Evolutionary conservation across 1,140 invertebrate species (phyloP).

Genomic region (Aphaenogaster ashmeadi): DNA sequence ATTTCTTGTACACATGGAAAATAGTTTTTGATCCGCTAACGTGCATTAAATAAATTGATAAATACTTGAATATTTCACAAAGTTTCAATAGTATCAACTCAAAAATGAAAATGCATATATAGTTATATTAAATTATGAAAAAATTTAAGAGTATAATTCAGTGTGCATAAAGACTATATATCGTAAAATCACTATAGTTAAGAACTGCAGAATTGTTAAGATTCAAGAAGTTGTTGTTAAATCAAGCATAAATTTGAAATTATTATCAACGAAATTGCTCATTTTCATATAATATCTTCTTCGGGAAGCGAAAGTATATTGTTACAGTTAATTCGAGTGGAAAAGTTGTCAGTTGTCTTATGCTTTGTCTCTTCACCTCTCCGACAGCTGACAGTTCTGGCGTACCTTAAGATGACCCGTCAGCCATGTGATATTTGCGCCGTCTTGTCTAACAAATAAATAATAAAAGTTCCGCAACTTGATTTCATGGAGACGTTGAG

Average conservation of each 20-base stretch:
- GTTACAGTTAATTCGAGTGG: constrained; percentile 35
- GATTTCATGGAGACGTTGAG: constrained; percentile 54
- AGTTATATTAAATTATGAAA: neutral
- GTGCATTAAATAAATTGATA: neutral
- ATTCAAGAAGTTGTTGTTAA: constrained; percentile 5
- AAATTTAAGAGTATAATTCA: neutral
- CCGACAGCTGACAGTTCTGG: constrained; percentile 39
- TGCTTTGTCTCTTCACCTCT: constrained; percentile 36
- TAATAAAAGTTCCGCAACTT: constrained; percentile 59
- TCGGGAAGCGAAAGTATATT: neutral
- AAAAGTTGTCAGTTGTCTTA: constrained; percentile 44
- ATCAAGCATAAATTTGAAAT: constrained; percentile 30
- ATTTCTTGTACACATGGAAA: neutral
- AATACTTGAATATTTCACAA: neutral
- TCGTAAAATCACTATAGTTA: neutral
- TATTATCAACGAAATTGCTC: constrained; percentile 15
- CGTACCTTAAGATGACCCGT: constrained; percentile 41
- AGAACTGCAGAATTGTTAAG: neutral
- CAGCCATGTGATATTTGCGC: constrained; percentile 58
- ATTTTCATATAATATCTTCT: constrained; percentile 24
- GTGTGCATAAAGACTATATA: neutral
- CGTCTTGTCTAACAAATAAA: constrained; percentile 52
- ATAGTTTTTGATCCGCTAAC: neutral
- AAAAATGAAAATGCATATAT: neutral
- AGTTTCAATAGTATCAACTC: neutral